Conservation (phyloP, 2,797 vertebrate genomes). For the Darevskia mixta region DNA sequence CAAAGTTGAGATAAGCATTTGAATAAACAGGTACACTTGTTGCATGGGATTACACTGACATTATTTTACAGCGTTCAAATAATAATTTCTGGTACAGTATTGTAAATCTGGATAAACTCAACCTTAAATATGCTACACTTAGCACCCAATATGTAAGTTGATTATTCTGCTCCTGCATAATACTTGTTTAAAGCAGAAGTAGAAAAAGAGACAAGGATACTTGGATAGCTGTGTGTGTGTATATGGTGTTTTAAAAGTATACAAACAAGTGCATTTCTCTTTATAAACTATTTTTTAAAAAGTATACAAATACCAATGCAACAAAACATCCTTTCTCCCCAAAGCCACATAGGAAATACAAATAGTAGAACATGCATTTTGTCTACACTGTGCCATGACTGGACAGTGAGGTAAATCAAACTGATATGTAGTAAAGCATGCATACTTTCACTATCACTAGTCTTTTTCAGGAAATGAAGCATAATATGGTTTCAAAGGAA, state of each 20-base stretch:
- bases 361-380: neutral
- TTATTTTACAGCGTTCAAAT: neutral
- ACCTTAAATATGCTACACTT: neutral
- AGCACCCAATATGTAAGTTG: neutral
- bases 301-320: too few species aligned
- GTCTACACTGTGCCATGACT: slow-evolving; percentile 18
- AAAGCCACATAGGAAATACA: neutral
- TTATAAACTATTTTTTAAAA: too few species aligned
- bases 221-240: neutral
- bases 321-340: neutral
- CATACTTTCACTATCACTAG: slow-evolving; percentile 59
- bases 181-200: neutral
- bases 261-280: too few species aligned
- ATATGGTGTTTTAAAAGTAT: neutral
- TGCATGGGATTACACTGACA: neutral
- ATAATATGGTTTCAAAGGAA: slow-evolving; percentile 75
- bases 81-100: neutral
- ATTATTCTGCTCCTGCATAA: neutral
- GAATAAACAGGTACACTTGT: neutral
- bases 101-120: neutral
- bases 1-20: neutral
- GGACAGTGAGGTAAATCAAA: slow-evolving; percentile 1
- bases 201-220: neutral
- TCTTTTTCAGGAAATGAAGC: slow-evolving; percentile 71
- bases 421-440: slow-evolving; percentile 37